Base-by-base conservation (phyloP, 2,797 vertebrate species). In the Chromobotia macracanthus region DNA sequence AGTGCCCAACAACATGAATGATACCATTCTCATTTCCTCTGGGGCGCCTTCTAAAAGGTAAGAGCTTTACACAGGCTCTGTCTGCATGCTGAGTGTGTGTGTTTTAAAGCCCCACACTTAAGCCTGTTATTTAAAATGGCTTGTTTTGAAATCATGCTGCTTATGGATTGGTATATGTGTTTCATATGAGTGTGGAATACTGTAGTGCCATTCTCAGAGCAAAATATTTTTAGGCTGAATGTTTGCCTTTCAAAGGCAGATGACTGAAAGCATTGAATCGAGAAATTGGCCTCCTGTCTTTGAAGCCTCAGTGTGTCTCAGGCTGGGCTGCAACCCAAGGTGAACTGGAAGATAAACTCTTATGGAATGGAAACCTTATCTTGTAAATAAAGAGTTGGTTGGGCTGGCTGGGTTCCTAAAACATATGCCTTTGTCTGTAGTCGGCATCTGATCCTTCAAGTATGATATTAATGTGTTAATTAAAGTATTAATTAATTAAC, bases 11-110 rank as follows among this genome's bases (percentile, higher is more conserved):
- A 95, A 95, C 91, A 97, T 97, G 97, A 97, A 96, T 35, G 95
- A 98, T 89, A 90, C 95, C 86, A 80, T 96, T 93, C 93, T 95
- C 89, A 86, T 92, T 90, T 97, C 96, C 87, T 96, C 96, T 0
- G 96, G 95, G 90, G 94, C 91, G 0, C 96, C 96, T 2, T 95
- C 94, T 25, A 96, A 97, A 91, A 98, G 97, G 97, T 98, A 95
- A 69, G 91, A 74, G 67, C 61, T 64, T 61, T 69, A 81, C 53
- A 31, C 71, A 60, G 84, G 80, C 79, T 82, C 68, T 70, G 48
- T 80, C 66, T 84, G 82, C 82, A 84, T 84, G 82, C 77, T 50
- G 63, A 44, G 60, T 55, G 28, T 80, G 61, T 67, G 66, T 69
- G 53, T 75, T 68, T 82, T 72, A 44, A 69, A 66, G 72, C 85